Conservation (phyloP, 2,113 vertebrate species). For the Neotragus moschatus region DNA sequence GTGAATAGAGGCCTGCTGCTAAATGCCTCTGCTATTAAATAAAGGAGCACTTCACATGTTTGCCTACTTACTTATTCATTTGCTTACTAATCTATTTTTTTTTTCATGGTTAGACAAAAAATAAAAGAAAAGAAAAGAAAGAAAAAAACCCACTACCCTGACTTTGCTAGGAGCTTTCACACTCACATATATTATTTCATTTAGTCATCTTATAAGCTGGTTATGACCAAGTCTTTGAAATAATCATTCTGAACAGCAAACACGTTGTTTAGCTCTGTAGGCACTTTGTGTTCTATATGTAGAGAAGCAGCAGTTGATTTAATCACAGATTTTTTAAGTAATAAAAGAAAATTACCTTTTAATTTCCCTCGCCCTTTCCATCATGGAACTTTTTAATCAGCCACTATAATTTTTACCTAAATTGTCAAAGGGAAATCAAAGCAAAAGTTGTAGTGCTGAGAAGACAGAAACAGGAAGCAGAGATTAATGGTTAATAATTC, state of each 20-base stretch:
- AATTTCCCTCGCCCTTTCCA: conserved; percentile 1
- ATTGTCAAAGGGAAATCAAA: conserved; percentile 33
- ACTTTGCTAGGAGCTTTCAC: neutral
- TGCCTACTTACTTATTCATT: conserved; percentile 31
- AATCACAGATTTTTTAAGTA: conserved; percentile 25
- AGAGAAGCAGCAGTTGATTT: neutral
- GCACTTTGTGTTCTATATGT: neutral
- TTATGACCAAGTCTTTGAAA: conserved; percentile 18
- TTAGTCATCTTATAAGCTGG: conserved; percentile 18
- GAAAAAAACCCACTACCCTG: neutral
- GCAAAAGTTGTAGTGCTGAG: neutral
- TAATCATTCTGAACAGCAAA: neutral
- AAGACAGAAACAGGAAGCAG: neutral
- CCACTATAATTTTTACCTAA: conserved; percentile 19
- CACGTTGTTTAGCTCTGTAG: neutral
- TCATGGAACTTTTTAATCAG: conserved; percentile 23
- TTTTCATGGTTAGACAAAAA: neutral
- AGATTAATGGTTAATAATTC: neutral
- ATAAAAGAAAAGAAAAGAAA: neutral
- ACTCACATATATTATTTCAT: neutral
- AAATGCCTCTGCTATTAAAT: conserved; percentile 41
- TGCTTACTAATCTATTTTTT: conserved; percentile 40
- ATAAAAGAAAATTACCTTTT: conserved; percentile 40
- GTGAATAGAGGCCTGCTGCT: conserved; percentile 47
- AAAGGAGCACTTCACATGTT: conserved; percentile 46